Evolutionary conservation across 1,140 invertebrate genomes (phyloP), one percentile per base, ranked within the genome.

Genomic region (Calephelis nemesis): DNA sequence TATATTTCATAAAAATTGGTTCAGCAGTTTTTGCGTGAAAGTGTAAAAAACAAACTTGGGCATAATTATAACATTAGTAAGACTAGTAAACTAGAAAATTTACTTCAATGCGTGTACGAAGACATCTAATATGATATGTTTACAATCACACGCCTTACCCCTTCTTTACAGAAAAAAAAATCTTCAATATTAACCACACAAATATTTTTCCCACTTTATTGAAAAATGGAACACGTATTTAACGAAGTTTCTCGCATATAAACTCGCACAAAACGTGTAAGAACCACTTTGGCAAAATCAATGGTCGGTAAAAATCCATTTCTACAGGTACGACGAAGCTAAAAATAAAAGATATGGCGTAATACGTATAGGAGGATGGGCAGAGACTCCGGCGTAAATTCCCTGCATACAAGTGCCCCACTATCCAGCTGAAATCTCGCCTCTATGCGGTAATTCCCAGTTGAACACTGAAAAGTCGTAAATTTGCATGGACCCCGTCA

Each of bases 401-500:
- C 15, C 8, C 50, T 19, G 13, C 50, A 54, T 54, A 54, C 50
- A 54, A 54, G 50, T 54, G 50, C 71, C 54, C 72, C 70, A 71
- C 71, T 84, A 83, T 85, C 82, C 62, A 73, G 77, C 70, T 80
- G 70, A 78, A 84, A 84, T 84, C 81, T 81, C 76, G 50, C 50
- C 50, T 54, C 50, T 54, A 54, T 54, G 50, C 73, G 76, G 80
- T 87, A 83, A 87, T 85, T 84, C 83, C 82, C 84, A 60, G 80
- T 74, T 79, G 83, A 82, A 87, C 83, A 83, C 84, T 81, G 82
- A 83, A 84, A 80, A 85, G 76, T 87, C 82, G 80, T 87, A 87
- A 87, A 87, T 87, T 82, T 84, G 81, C 83, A 82, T 78, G 79
- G 74, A 72, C 74, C 71, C 69, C 77, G 78, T 58, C 54, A 58